Evolutionary conservation across 1,140 invertebrate genomes (phyloP).

Genomic region (Leptoteleia sp.): DNA sequence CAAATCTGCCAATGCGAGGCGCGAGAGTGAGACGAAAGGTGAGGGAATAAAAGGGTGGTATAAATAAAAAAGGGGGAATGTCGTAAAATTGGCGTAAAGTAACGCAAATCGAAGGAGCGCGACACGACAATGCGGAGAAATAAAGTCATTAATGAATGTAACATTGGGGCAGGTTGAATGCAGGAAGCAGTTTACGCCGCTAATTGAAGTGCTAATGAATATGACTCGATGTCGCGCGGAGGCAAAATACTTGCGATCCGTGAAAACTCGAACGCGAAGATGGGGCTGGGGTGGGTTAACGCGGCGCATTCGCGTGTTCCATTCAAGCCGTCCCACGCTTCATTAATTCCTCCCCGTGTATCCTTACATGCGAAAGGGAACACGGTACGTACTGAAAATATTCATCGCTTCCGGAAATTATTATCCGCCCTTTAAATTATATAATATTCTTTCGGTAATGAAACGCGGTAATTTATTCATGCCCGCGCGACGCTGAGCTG

Average conservation of each 20-base stretch:
- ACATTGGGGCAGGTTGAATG: slow-evolving; percentile 28
- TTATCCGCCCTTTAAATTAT: slow-evolving; percentile 48
- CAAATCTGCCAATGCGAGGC: too few relatives aligned
- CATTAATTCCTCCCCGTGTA: slow-evolving; percentile 53
- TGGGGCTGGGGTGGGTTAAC: slow-evolving; percentile 13
- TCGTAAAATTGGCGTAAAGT: too few relatives aligned
- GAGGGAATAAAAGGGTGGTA: too few relatives aligned
- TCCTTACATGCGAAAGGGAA: slow-evolving; percentile 34
- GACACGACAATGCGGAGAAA: slow-evolving; percentile 8
- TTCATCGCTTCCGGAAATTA: slow-evolving; percentile 56
- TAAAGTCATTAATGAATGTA: slow-evolving; percentile 31
- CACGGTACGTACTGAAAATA: slow-evolving; percentile 43
- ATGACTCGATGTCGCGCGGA: slow-evolving; percentile 44
- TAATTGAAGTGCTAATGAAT: slow-evolving; percentile 67
- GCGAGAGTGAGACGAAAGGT: too few relatives aligned
- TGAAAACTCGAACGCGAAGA: slow-evolving; percentile 53
- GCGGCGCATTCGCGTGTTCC: slow-evolving; percentile 46
- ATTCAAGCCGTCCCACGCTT: slow-evolving; percentile 62
- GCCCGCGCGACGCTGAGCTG: slow-evolving; percentile 26
- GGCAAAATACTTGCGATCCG: slow-evolving; percentile 56
- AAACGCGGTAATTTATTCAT: slow-evolving; percentile 55
- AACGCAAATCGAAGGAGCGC: slow-evolving; percentile 1
- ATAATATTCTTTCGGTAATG: slow-evolving; percentile 53
- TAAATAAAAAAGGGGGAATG: too few relatives aligned
- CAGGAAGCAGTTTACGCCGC: slow-evolving; percentile 46